These are phyloP conservation scores for Sebastes vulpes DNA, from an alignment of 2,797 vertebrate species.

Conservation along the genomic window DNA sequence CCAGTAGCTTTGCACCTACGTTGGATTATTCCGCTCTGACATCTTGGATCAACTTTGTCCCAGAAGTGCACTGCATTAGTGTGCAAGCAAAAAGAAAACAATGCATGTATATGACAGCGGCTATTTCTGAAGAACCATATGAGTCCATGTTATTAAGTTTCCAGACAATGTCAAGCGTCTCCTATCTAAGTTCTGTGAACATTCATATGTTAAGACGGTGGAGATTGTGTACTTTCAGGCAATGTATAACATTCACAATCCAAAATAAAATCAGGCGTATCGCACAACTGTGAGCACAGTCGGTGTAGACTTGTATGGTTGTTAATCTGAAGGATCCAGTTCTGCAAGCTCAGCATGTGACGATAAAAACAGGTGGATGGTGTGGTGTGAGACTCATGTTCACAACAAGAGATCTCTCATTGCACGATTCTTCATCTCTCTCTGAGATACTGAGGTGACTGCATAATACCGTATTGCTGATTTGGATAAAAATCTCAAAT, in stretches of 20 bases:
- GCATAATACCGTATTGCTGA: conserved; percentile 86
- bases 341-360: conserved; percentile 40
- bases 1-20: neutral
- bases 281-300: conserved; percentile 20
- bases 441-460: conserved; percentile 80
- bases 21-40: conserved; percentile 9
- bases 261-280: conserved; percentile 26
- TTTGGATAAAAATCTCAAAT: conserved; percentile 69
- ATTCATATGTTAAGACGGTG: conserved; percentile 77
- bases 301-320: conserved; percentile 40
- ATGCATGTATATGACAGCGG: conserved; percentile 4
- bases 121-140: conserved; percentile 43
- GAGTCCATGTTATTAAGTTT: conserved; percentile 39
- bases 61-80: conserved; percentile 4
- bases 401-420: conserved; percentile 44
- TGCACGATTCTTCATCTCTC: conserved; percentile 64
- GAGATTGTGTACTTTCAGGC: conserved; percentile 68
- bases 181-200: conserved; percentile 65
- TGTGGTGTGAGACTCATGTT: conserved; percentile 35
- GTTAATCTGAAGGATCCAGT: conserved; percentile 58
- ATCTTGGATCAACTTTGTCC: conserved; percentile 18
- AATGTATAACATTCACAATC: conserved; percentile 67
- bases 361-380: conserved; percentile 37
- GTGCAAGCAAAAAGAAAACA: conserved; percentile 35
- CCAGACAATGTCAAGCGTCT: conserved; percentile 25